phyloP scores from a whole-genome alignment of 2,113 vertebrate species.

The Anguilla japonica region DNA sequence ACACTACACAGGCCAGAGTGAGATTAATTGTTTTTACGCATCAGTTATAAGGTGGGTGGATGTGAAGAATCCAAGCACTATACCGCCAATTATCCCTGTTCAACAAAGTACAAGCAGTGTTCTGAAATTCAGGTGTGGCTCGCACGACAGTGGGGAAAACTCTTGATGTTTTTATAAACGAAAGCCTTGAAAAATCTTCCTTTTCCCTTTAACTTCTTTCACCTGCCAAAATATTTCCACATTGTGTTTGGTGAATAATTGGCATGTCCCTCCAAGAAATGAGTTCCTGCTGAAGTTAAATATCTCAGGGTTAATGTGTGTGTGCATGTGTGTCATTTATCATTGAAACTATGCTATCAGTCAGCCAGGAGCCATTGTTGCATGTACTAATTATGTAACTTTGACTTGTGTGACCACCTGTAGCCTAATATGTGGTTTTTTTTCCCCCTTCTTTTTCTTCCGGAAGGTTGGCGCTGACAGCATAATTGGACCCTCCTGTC shows the following conservation, averaged over 20 bases:
- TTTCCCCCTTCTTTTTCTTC: neutral
- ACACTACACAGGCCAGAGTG: no score
- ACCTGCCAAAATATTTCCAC: neutral
- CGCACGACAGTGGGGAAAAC: no score
- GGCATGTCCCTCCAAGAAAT: neutral
- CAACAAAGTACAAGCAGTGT: no score
- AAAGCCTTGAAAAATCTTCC: neutral
- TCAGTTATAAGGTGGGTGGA: neutral
- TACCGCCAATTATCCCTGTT: neutral
- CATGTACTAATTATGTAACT: neutral
- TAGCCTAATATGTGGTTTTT: neutral
- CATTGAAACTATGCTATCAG: neutral
- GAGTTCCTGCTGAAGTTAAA: neutral
- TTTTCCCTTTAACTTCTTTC: neutral
- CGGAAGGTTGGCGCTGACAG: conserved; percentile 86
- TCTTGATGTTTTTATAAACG: no score
- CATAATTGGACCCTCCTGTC: conserved; percentile 83
- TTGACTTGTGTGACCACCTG: neutral
- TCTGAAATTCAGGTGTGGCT: no score
- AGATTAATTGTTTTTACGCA: neutral
- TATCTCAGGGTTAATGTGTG: neutral
- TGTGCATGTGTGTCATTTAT: neutral
- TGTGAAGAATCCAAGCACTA: neutral
- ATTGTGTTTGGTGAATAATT: neutral
- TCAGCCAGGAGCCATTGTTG: neutral